Conservation (phyloP, 64 coral and sea anemone species). For the Stichodactyla helianthus region DNA sequence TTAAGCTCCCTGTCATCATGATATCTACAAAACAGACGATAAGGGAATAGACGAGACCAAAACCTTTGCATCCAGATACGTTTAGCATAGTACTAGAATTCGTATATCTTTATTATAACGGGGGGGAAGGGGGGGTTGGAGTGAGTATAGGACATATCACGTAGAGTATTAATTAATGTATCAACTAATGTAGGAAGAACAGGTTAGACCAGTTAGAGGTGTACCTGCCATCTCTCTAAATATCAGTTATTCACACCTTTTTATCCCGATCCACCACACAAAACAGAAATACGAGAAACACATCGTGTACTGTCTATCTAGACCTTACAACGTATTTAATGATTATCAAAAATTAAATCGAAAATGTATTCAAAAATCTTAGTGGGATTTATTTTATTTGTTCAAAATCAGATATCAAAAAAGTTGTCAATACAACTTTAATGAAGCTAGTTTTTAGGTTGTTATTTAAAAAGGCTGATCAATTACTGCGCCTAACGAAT, state of each 20-base stretch:
- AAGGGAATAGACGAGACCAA: not conserved
- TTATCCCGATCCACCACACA: not conserved
- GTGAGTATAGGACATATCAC: not conserved
- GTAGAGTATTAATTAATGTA: too few species aligned
- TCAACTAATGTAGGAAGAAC: too few species aligned
- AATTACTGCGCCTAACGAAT: too few species aligned
- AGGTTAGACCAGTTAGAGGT: too few species aligned
- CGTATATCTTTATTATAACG: not conserved
- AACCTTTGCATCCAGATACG: not conserved
- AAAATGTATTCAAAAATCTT: not conserved
- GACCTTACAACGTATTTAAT: not conserved
- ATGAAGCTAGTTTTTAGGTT: too few species aligned
- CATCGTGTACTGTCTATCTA: not conserved
- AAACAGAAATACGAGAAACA: not conserved
- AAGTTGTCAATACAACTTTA: too few species aligned
- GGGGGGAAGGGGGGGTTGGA: not conserved
- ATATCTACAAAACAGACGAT: not conserved
- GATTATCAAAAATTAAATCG: not conserved
- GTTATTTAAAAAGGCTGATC: too few species aligned
- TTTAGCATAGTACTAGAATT: not conserved
- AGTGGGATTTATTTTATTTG: not conserved
- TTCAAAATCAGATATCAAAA: too few species aligned
- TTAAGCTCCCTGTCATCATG: not conserved
- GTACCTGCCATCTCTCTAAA: not conserved
- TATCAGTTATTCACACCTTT: not conserved